These are phyloP conservation scores for Coronaproctus castanopsis DNA, from an alignment of 2,888 invertebrate genomes.

Conservation along the genomic window DNA sequence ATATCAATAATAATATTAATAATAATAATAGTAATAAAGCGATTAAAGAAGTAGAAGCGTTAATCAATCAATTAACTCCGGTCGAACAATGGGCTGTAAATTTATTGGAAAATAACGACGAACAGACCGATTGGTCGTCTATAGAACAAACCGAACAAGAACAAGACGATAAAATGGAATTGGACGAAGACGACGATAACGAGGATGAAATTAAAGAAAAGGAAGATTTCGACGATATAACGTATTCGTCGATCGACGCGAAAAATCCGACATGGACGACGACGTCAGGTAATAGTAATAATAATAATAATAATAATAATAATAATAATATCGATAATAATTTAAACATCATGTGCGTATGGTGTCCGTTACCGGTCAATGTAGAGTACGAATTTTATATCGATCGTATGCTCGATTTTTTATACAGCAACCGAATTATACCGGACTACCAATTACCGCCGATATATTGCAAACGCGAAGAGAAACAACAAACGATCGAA, in stretches of 20 bases:
- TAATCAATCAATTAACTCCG: conserved; percentile 64
- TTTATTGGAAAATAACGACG: conserved; percentile 74
- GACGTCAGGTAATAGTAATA: background rate
- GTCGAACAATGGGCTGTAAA: conserved; percentile 90
- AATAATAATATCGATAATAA: conserved; percentile 6
- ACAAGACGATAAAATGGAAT: conserved; percentile 58
- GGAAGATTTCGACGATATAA: conserved; percentile 1
- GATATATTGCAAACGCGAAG: conserved; percentile 54
- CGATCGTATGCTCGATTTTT: conserved; percentile 60
- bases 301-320: conserved; percentile 10
- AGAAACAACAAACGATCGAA: background rate
- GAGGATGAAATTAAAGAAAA: background rate
- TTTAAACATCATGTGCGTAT: conserved; percentile 41
- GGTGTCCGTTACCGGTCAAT: conserved; percentile 90
- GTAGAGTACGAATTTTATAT: conserved; percentile 82
- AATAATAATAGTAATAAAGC: conserved; percentile 36
- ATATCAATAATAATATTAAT: no score
- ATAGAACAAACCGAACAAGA: conserved; percentile 65
- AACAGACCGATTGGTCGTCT: conserved; percentile 68
- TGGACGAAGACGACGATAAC: background rate
- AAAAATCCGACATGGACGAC: conserved; percentile 4
- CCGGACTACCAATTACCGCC: conserved; percentile 60
- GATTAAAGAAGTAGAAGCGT: conserved; percentile 46
- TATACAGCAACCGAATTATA: conserved; percentile 56
- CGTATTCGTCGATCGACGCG: conserved; percentile 8